A percentile compares a stretch with the other conserved stretches of the same genome.
These are phyloP conservation scores for Apodemus speciosus DNA, from an alignment of 2,113 vertebrate genomes.

Conservation along the genomic window DNA sequence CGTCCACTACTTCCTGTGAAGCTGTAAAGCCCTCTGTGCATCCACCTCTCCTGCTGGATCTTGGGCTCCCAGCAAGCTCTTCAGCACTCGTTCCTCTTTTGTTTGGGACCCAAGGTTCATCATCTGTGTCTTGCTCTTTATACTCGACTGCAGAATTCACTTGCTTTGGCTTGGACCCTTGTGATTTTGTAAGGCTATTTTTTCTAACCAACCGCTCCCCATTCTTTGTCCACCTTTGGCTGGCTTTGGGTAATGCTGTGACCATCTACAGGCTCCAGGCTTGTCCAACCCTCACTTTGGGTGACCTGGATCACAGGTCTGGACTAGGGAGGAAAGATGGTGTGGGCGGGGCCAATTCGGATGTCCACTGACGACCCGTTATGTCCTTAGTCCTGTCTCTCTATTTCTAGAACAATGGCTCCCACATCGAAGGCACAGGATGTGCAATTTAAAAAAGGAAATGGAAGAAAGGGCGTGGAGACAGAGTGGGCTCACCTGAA, in stretches of 20 bases:
- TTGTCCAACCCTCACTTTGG: neutral
- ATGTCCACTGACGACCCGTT: rapidly evolving
- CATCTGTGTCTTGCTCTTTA: neutral
- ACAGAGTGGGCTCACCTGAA: neutral
- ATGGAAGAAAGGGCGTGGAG: neutral
- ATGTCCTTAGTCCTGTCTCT: rapidly evolving
- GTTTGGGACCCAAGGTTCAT: rapidly evolving
- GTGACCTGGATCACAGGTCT: rapidly evolving
- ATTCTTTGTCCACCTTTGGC: neutral
- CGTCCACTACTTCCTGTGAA: rapidly evolving
- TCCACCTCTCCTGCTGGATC: rapidly evolving
- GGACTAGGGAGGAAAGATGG: neutral
- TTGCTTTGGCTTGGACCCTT: neutral
- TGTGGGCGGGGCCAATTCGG: rapidly evolving
- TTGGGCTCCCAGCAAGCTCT: rapidly evolving
- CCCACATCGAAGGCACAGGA: rapidly evolving
- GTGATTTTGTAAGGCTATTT: neutral
- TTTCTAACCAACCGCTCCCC: neutral
- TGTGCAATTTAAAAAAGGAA: neutral
- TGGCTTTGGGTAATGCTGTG: neutral
- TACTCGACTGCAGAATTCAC: neutral
- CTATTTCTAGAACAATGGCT: neutral
- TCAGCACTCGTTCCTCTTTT: rapidly evolving
- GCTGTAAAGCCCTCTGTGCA: rapidly evolving
- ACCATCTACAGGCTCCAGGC: neutral